phyloP scores from a whole-genome alignment of 2,888 invertebrate species.

The Tetrapedia diversipes region DNA sequence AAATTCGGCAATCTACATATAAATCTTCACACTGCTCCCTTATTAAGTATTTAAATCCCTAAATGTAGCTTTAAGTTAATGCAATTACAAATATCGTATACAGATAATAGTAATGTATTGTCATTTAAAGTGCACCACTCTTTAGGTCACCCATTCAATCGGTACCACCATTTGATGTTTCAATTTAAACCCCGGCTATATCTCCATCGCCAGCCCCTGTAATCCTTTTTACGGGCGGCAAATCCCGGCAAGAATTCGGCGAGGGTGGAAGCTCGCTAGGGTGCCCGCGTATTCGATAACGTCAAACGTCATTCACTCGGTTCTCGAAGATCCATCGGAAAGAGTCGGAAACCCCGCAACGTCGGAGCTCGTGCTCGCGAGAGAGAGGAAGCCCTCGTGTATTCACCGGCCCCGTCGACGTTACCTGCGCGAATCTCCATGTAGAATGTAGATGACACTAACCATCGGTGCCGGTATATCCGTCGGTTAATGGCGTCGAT shows the following conservation, averaged over 20 bases:
- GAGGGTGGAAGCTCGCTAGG: constrained; percentile 15
- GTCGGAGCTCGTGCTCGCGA: constrained; percentile 21
- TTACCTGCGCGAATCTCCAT: constrained; percentile 49
- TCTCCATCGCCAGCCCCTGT: neutral
- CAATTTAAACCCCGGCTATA: neutral
- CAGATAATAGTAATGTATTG: too few relatives aligned
- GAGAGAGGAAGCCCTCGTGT: constrained; percentile 51
- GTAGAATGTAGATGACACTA: constrained; percentile 55
- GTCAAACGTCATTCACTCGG: constrained; percentile 41
- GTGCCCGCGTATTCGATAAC: constrained; percentile 36
- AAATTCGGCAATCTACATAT: too few relatives aligned
- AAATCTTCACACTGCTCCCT: too few relatives aligned
- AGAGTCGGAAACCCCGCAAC: constrained; percentile 57
- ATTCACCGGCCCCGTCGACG: constrained; percentile 44
- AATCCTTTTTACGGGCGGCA: constrained; percentile 40
- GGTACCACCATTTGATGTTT: neutral
- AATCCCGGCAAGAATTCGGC: constrained; percentile 37
- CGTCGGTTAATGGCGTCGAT: constrained; percentile 66
- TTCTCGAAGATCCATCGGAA: constrained; percentile 46
- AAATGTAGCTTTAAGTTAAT: too few relatives aligned
- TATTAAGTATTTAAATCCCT: too few relatives aligned
- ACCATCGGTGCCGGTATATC: constrained; percentile 54
- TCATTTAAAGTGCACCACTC: too few relatives aligned
- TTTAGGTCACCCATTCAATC: too few relatives aligned
- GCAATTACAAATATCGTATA: too few relatives aligned